Evolutionary conservation across 1,140 invertebrate species (phyloP), one percentile per base, ranked within the genome.

Genomic region (Berghia stephanieae): DNA sequence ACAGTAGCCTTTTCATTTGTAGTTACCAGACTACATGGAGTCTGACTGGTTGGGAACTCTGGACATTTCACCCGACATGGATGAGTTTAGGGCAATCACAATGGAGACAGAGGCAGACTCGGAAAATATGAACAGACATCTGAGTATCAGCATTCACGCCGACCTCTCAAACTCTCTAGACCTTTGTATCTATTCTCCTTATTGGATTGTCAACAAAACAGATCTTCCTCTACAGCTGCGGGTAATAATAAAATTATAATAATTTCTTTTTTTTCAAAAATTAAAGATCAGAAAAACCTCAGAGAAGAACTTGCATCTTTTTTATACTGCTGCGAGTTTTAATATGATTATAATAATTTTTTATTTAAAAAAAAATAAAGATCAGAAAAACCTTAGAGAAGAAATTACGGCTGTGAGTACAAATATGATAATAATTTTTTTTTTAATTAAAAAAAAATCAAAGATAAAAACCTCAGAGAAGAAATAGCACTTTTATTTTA

Each of bases 11-110:
- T 81, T 44, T 70, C 77, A 72, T 44, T 81, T 84, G 27, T 81
- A 93, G 92, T 88, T 93, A 21, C 86, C 90, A 75, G 90, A 92
- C 68, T 95, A 95, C 84, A 89, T 94, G 78, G 92, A 92, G 5
- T 88, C 92, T 55, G 91, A 92, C 5, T 96, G 94, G 94, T 90
- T 88, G 57, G 94, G 94, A 0, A 89, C 89, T 60, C 92, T 95
- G 52, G 94, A 92, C 57, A 83, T 95, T 42, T 92, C 92, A 2
- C 91, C 91, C 49, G 93, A 94, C 85, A 87, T 93, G 38, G 93
- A 94, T 79, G 93, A 93, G 82, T 90, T 92, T 91, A 76, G 90
- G 93, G 74, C 91, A 36, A 84, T 90, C 24, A 68, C 91, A 78
- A 93, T 95, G 92, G 90, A 90, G 40, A 92, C 93, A 10, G 93